These are phyloP conservation scores for Rhagoletis zephyria DNA, from an alignment of 1,140 invertebrate species.

Conservation along the genomic window DNA sequence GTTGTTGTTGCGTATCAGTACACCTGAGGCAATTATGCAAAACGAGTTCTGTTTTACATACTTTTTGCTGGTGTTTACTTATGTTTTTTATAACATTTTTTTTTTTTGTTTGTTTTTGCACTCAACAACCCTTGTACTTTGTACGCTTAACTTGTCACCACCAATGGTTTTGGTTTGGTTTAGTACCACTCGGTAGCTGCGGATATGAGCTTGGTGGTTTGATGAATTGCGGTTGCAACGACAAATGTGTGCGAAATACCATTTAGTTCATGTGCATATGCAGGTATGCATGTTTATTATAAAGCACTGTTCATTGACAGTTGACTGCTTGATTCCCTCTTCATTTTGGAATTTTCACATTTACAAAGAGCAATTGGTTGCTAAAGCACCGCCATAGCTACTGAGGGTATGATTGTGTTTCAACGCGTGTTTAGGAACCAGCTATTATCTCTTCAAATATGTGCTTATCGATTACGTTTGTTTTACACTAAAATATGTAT, in stretches of 20 bases:
- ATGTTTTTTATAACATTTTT: neutral
- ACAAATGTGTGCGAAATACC: neutral
- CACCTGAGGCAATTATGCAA: neutral
- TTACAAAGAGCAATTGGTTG: too few species aligned
- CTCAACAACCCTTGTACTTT: constrained; percentile 19
- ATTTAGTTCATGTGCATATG: neutral
- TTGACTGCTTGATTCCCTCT: too few species aligned
- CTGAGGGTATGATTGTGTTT: too few species aligned
- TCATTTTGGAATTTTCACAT: too few species aligned
- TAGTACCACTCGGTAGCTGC: neutral
- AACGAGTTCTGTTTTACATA: constrained; percentile 3
- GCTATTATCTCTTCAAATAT: too few species aligned
- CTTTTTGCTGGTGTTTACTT: neutral
- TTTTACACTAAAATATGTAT: too few species aligned
- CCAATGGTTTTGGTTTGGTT: neutral
- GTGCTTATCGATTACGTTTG: too few species aligned
- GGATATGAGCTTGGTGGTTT: constrained; percentile 29
- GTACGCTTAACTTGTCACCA: constrained; percentile 23
- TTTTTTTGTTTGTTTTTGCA: neutral
- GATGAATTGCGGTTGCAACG: constrained; percentile 1
- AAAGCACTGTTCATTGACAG: neutral
- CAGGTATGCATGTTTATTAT: neutral
- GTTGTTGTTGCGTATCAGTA: neutral
- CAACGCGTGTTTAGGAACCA: too few species aligned
- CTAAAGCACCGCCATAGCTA: too few species aligned